Evolutionary conservation across 2,888 invertebrate species (phyloP).

Genomic region (Cephus sareptanus): DNA sequence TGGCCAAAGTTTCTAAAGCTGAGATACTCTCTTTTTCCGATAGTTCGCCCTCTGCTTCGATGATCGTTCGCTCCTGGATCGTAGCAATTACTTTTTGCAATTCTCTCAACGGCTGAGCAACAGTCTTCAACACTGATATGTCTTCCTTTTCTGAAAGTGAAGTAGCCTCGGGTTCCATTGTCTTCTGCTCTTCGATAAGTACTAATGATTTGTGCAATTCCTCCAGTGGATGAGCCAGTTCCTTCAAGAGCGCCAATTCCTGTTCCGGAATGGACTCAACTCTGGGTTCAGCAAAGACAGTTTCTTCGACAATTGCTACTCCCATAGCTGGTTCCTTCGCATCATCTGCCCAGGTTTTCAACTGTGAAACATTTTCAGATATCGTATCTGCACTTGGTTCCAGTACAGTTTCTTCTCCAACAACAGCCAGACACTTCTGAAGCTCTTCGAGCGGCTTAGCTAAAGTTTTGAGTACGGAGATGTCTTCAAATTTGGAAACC

Average conservation of each 20-base stretch:
- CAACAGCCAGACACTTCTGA: conserved; percentile 65
- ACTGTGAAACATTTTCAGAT: conserved; percentile 37
- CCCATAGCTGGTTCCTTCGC: conserved; percentile 26
- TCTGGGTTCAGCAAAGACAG: conserved; percentile 3
- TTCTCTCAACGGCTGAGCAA: conserved; percentile 67
- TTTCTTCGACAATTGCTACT: conserved; percentile 1
- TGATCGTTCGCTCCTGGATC: conserved; percentile 65
- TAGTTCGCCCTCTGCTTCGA: conserved; percentile 68
- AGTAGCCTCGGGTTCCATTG: conserved; percentile 35
- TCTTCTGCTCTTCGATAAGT: conserved; percentile 45
- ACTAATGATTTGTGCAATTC: conserved; percentile 53
- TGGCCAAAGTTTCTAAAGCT: conserved; percentile 70
- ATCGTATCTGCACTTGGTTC: conserved; percentile 62
- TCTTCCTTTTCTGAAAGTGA: conserved; percentile 18
- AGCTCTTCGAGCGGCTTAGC: conserved; percentile 68
- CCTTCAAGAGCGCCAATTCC: conserved; percentile 34
- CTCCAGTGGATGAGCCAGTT: conserved; percentile 48
- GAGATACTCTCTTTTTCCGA: conserved; percentile 72
- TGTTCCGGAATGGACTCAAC: conserved; percentile 21
- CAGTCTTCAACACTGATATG: conserved; percentile 53
- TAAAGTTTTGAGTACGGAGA: conserved; percentile 60
- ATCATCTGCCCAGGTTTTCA: conserved; percentile 39
- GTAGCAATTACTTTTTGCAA: conserved; percentile 66
- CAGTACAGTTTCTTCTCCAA: conserved; percentile 53
- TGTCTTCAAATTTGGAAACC: conserved; percentile 12